A percentile compares a stretch with the other conserved stretches of the same genome.
phyloP scores from a whole-genome alignment of 1,140 invertebrate species.

The Zaprionus capensis region DNA sequence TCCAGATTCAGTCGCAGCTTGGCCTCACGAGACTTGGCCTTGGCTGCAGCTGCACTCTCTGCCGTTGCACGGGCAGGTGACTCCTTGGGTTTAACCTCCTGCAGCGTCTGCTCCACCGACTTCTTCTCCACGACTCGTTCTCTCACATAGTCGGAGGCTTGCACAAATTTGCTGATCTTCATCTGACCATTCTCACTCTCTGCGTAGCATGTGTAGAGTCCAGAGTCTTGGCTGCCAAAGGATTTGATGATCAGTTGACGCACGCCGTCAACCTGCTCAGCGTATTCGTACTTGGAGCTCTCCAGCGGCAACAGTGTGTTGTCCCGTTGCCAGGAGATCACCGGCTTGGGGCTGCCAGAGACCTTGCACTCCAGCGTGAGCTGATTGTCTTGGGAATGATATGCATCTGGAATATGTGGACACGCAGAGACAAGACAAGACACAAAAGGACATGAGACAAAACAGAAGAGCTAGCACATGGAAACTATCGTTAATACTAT shows the following conservation, averaged over 20 bases:
- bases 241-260: slow-evolving; percentile 70
- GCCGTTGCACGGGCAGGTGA: not conserved
- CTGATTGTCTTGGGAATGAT: slow-evolving; percentile 72
- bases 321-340: slow-evolving; percentile 93
- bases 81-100: slow-evolving; percentile 47
- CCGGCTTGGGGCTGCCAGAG: slow-evolving; percentile 77
- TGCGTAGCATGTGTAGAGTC: slow-evolving; percentile 78
- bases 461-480: not conserved
- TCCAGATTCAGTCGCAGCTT: slow-evolving; percentile 70
- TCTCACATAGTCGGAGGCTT: slow-evolving; percentile 71
- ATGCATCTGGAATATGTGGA: slow-evolving; percentile 70
- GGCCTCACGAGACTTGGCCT: slow-evolving; percentile 63
- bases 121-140: slow-evolving; percentile 56
- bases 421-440: slow-evolving; percentile 50
- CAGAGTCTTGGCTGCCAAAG: slow-evolving; percentile 63
- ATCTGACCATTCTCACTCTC: slow-evolving; percentile 80
- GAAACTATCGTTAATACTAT: slow-evolving; percentile 4
- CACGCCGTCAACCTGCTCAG: slow-evolving; percentile 60
- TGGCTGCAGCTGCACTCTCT: slow-evolving; percentile 33
- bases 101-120: slow-evolving; percentile 41
- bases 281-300: slow-evolving; percentile 85
- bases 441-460: slow-evolving; percentile 57
- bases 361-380: slow-evolving; percentile 80
- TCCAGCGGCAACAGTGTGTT: slow-evolving; percentile 85
- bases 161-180: slow-evolving; percentile 82